Percentiles rank a stretch among this genome's conserved stretches.
Conservation (phyloP, 2,888 invertebrate genomes). For the Isotomurus palustris region DNA sequence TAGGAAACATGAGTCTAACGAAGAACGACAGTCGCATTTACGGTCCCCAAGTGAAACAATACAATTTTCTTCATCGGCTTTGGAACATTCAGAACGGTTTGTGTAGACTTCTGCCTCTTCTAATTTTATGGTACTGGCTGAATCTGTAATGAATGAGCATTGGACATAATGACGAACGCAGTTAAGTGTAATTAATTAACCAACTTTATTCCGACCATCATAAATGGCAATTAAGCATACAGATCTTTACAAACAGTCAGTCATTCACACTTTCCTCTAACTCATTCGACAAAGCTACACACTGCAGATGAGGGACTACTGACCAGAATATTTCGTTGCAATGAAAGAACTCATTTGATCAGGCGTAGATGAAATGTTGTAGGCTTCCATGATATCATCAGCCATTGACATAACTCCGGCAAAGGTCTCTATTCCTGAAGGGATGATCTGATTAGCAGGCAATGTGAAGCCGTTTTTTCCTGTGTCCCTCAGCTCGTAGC, state of each 20-base stretch:
- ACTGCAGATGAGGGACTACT: background rate
- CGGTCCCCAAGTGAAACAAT: background rate
- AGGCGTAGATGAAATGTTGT: constrained; percentile 14
- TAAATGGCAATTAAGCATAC: too few relatives aligned
- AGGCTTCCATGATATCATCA: constrained; percentile 32
- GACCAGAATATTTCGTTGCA: background rate
- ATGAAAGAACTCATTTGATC: background rate
- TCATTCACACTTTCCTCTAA: background rate
- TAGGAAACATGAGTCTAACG: constrained; percentile 2
- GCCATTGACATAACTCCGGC: constrained; percentile 42
- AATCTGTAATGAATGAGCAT: too few relatives aligned
- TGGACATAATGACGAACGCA: too few relatives aligned
- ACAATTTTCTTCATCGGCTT: constrained; percentile 10
- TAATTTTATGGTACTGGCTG: background rate
- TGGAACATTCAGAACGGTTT: background rate
- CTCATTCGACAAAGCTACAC: background rate
- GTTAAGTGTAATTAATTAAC: too few relatives aligned
- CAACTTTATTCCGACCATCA: too few relatives aligned
- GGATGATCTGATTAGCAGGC: constrained; percentile 41
- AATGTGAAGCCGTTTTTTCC: constrained; percentile 38
- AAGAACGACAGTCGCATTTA: constrained; percentile 8
- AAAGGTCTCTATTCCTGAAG: constrained; percentile 41
- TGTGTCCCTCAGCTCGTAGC: constrained; percentile 38
- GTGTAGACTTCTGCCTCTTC: background rate
- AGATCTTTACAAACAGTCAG: background rate